phyloP scores from a whole-genome alignment of 1,140 invertebrate species.

The Onthophagus taurus region DNA sequence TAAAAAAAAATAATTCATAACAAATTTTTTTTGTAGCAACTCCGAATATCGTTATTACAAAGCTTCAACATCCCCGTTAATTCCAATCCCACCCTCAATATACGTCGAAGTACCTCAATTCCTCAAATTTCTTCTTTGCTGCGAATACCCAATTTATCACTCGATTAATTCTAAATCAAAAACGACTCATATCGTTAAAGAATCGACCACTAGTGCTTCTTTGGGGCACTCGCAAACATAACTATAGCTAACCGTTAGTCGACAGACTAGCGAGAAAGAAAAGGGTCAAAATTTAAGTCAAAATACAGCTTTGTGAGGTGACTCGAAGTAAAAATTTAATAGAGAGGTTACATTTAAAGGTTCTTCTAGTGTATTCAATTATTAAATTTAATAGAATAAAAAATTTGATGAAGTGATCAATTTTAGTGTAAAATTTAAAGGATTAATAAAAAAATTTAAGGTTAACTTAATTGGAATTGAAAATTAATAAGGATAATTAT shows the following conservation, averaged over 20 bases:
- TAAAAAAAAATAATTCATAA: too few species aligned
- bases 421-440: too few species aligned
- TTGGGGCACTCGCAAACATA: slow-evolving; percentile 67
- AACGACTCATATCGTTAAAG: slow-evolving; percentile 54
- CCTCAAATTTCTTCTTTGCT: slow-evolving; percentile 74
- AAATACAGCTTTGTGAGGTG: slow-evolving; percentile 2
- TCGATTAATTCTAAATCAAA: slow-evolving; percentile 58
- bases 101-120: slow-evolving; percentile 74
- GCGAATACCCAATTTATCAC: slow-evolving; percentile 80
- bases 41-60: slow-evolving; percentile 80
- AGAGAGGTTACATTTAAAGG: too few species aligned
- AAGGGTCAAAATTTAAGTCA: neutral
- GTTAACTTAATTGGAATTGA: too few species aligned
- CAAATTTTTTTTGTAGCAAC: slow-evolving; percentile 46
- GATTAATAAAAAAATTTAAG: too few species aligned
- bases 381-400: too few species aligned
- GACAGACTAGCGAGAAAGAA: neutral
- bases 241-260: slow-evolving; percentile 45
- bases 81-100: slow-evolving; percentile 74
- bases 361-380: too few species aligned
- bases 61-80: slow-evolving; percentile 72
- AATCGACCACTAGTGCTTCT: slow-evolving; percentile 63
- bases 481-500: too few species aligned
- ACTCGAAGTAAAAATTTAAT: too few species aligned
- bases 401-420: too few species aligned